A percentile compares a stretch with the other conserved stretches of the same genome.
Evolutionary conservation across 2,888 invertebrate genomes (phyloP).

Genomic region (Isoperla grammatica): DNA sequence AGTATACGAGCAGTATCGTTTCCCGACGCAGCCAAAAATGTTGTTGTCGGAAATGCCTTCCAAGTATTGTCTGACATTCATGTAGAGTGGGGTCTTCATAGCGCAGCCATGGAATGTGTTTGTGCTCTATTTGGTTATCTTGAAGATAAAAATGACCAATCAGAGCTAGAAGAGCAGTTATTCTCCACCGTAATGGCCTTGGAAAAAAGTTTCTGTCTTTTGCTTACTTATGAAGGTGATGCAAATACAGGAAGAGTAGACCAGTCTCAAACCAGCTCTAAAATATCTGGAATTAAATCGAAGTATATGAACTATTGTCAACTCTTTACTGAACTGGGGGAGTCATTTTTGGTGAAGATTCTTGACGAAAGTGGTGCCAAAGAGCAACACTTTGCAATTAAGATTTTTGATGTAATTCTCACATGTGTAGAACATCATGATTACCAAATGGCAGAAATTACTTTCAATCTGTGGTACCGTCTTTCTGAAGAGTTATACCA

Average conservation of each 20-base stretch:
- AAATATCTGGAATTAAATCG: conserved; percentile 33
- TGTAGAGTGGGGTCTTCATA: conserved; percentile 55
- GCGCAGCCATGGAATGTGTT: conserved; percentile 85
- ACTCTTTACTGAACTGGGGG: conserved; percentile 91
- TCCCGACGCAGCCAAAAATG: conserved; percentile 64
- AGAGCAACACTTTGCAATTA: conserved; percentile 68
- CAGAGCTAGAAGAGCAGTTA: conserved; percentile 68
- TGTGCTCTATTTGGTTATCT: conserved; percentile 79
- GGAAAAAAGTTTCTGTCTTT: conserved; percentile 81
- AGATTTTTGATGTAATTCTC: conserved; percentile 81
- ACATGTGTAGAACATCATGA: conserved; percentile 95
- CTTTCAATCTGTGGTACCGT: conserved; percentile 96
- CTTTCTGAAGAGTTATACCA: conserved; percentile 76
- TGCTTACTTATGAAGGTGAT: conserved; percentile 83
- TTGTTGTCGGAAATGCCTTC: conserved; percentile 67
- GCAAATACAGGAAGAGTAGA: too few relatives aligned
- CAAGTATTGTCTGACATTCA: conserved; percentile 21
- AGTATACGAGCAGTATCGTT: conserved; percentile 75
- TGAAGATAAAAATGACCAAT: conserved; percentile 67
- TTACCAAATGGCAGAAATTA: conserved; percentile 77
- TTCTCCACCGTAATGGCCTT: conserved; percentile 76
- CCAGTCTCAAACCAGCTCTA: too few relatives aligned
- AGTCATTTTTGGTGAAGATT: conserved; percentile 83
- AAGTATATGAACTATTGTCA: conserved; percentile 87
- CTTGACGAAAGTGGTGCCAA: conserved; percentile 56